Evolutionary conservation across 37 sponge, comb jelly and placozoan genomes (phyloP), one percentile per base, ranked within the genome.

Genomic region (Spongilla lacustris): DNA sequence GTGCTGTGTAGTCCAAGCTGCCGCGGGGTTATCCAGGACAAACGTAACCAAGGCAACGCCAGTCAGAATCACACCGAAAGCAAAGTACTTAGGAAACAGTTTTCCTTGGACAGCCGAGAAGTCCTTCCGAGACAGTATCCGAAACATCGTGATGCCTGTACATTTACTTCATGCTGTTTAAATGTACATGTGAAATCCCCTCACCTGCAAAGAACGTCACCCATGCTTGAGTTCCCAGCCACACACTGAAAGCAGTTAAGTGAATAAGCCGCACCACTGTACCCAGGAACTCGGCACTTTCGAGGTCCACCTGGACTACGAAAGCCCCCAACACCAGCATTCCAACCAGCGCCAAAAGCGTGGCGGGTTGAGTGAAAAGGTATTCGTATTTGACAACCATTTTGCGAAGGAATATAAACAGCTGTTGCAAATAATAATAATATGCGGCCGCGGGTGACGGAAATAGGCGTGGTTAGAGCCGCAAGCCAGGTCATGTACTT

Each of bases 91-190:
- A 11, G 93, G 96, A 77, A 95, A 95, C 37, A 95, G 79, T 29
- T 89, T 89, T 49, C 96, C 90, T 82, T 95, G 96, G 67, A 95
- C 76, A 74, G 69, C 84, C 0, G 93, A 90, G 79, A 95, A 95
- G 48, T 29, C 84, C 78, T 95, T 93, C 49, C 96, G 91, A 17
- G 96, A 86, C n/a, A 94, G 89, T 24, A 73, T 41, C 36, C 50
- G 85, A 78, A 71, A 91, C 95, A 91, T 91, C 37, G 91, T 86
- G 23, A 88, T 27, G 0, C 95, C 95, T 91, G 77, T 12, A 69
- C 5, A 32, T 36, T 21, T 25, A 46, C 23, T 36, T n/a, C 19
- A 17, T 17, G 14, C 14, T 58, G 21, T 58, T 58, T 10, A 35
- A 76, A 8, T 38, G 12, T 37, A 76, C 36, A 37, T 76, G 21